phyloP scores from a whole-genome alignment of 2,113 vertebrate species.

The Gobiocypris rarus region DNA sequence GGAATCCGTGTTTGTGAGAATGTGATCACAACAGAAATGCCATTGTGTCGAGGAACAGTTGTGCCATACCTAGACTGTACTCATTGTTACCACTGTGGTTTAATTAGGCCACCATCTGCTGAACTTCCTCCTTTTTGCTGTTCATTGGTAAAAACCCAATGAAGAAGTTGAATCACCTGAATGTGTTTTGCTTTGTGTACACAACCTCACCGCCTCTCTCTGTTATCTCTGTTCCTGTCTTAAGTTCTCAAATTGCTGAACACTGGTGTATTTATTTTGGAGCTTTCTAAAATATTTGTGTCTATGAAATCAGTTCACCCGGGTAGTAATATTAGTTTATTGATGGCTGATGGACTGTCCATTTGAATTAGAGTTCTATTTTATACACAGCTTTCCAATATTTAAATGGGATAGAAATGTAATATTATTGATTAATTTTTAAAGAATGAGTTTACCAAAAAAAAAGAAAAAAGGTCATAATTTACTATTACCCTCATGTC shows the following conservation, averaged over 20 bases:
- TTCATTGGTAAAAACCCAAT: slow-evolving; percentile 9
- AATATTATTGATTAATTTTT: neutral
- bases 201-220: slow-evolving; percentile 53
- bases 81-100: slow-evolving; percentile 36
- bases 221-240: slow-evolving; percentile 59
- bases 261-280: slow-evolving; percentile 24
- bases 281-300: neutral
- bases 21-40: slow-evolving; percentile 55
- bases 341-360: neutral
- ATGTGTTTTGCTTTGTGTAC: slow-evolving; percentile 51
- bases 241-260: slow-evolving; percentile 51
- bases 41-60: slow-evolving; percentile 71
- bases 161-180: slow-evolving; percentile 60
- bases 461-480: neutral
- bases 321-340: neutral
- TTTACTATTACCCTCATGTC: neutral
- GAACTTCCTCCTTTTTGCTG: slow-evolving; percentile 61
- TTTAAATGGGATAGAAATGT: neutral
- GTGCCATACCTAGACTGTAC: slow-evolving; percentile 15
- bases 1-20: slow-evolving; percentile 44
- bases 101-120: slow-evolving; percentile 31
- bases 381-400: neutral
- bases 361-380: neutral
- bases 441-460: neutral
- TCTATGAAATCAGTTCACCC: neutral